Base-by-base conservation (phyloP, 2,888 invertebrate genomes). In the Chaitophorus viminalis region DNA sequence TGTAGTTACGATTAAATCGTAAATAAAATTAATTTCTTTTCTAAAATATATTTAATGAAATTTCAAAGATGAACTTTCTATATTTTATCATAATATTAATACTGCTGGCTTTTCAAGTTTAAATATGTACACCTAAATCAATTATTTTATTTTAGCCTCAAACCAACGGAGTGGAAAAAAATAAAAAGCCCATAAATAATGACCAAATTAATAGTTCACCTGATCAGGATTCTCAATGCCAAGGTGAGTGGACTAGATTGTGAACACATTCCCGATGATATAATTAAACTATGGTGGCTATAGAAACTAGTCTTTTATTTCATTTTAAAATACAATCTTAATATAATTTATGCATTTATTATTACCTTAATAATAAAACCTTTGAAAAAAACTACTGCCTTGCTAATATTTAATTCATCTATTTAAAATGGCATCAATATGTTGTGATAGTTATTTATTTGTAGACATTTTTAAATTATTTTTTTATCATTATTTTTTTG, bases 191-290 rank as follows among this genome's bases (percentile, higher is more conserved):
- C 2, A 25, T 46, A 9, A 79, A 79, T 75, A 25, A 29, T 6
- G 87, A 81, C n/a, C 72, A 31, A 81, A 36, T 81, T 60, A 39
- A 46, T 81, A 87, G 87, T 79, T 87, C 87, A 65, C 87, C 87
- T 18, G 87, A 87, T n/a, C 87, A 87, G 81, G 87, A 84, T 87
- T 87, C 79, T 65, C 78, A 87, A 81, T 81, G 54, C 60, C 87
- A 87, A 87, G 87, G 87, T 87, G 87, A 87, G 87, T 87, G 87
- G 87, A 79, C 87, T 87, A 87, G 87, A 87, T 87, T 87, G 87
- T 87, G 87, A 87, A 74, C 87, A 87, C 79, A 81, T 87, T 79
- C 87, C 79, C 72, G 72, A 81, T 87, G 77, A 70, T 86, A n/a
- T 33, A 79, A 81, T 72, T 65, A 72, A 74, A 79, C 72, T 87